phyloP scores from a whole-genome alignment of 2,888 invertebrate genomes.

The Alloplasta piceator region DNA sequence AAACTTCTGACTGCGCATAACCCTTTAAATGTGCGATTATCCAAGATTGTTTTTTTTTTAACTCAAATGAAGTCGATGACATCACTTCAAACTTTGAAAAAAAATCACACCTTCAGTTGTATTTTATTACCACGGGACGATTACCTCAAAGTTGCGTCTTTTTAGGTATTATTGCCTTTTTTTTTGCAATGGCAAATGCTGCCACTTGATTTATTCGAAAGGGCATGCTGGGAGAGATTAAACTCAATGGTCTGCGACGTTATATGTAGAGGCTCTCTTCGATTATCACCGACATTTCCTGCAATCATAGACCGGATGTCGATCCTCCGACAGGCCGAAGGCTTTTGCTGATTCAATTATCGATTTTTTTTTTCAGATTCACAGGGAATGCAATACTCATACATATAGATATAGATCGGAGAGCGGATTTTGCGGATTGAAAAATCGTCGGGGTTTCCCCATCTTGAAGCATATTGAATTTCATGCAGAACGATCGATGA shows the following conservation, averaged over 20 bases:
- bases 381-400: slow-evolving; percentile 25
- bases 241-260: slow-evolving; percentile 40
- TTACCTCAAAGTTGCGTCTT: no score
- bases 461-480: no score
- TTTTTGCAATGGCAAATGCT: slow-evolving; percentile 22
- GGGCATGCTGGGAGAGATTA: slow-evolving; percentile 23
- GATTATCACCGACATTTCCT: slow-evolving; percentile 72
- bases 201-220: slow-evolving; percentile 18
- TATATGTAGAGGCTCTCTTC: slow-evolving; percentile 54
- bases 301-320: slow-evolving; percentile 79
- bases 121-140: no score
- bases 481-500: no score
- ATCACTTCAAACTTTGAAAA: no score
- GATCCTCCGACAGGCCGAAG: slow-evolving; percentile 50
- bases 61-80: no score
- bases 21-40: no score
- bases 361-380: slow-evolving; percentile 39
- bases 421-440: background rate
- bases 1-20: no score
- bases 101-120: no score
- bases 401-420: background rate
- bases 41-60: no score
- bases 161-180: no score
- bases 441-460: no score
- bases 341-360: slow-evolving; percentile 60